Evolutionary conservation across 1,140 invertebrate species (phyloP), one percentile per base, ranked within the genome.

Genomic region (Temnothorax nylanderi): DNA sequence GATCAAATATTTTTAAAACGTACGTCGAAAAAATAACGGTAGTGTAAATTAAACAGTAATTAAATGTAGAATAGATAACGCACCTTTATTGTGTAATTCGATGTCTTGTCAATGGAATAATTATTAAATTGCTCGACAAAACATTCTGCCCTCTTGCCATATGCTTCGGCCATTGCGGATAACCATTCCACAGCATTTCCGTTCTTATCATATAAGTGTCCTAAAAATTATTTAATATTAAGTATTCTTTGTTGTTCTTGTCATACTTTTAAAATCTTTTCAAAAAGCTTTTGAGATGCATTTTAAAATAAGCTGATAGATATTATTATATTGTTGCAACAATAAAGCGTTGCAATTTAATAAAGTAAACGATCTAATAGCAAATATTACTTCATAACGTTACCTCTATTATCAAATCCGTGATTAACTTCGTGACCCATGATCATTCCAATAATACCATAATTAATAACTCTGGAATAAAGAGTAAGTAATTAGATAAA

Each of bases 351-450:
- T 37, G 7, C 56, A 56, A 37, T 74, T 51, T 75, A 37, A 0
- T 49, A 26, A 47, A 18, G 6, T 49, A 18, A 47, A 67, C 3
- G 0, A 8, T 56, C 2, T 34, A n/a, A 51, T 5, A n/a, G 8
- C 5, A 58, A 18, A 65, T 54, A n/a, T 64, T 72, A 5, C 34
- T 51, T 51, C 21, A 18, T 47, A 10, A 44, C 13, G 56, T 64
- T 69, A 90, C 89, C 89, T 3, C 1, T 0, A n/a, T 90, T 11
- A 7, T 91, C 89, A 21, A 91, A 91, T 49, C 89, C 89, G 2
- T 91, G 89, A 64, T 88, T 91, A 7, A 91, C 87, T 49, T 91
- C 89, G 16, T 91, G 89, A 13, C 34, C 82, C 82, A 91, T 91
- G 0, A 88, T n/a, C 3, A 75, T 13, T 7, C 89, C 89, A 69